Base-by-base conservation (phyloP, 2,888 invertebrate genomes). In the Prosapia bicincta region DNA sequence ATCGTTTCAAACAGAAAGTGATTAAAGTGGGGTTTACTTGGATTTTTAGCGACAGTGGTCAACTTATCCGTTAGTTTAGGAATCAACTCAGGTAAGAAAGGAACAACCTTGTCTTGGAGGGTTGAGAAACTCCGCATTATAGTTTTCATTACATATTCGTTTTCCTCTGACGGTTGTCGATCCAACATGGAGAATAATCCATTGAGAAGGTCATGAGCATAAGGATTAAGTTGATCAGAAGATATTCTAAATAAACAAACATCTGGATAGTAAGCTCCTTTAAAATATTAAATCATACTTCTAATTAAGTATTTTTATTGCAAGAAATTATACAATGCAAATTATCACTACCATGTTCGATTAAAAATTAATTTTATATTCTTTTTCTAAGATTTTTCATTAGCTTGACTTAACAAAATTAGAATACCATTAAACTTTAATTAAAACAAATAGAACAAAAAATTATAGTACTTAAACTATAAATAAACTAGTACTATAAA, bases 71-170 rank as follows among this genome's bases (percentile, higher is more conserved):
- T 96, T 24, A 99, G 87, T 83, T 94, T 92, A 0, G 95, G 93
- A 78, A 98, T 85, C 1, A 96, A 89, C n/a, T 90, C 89, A 26
- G 90, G 91, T 83, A 98, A 88, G 84, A 90, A 94, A 15, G 95
- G 93, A 81, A 97, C 88, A 20, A 95, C 90, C 9, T 88, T 88
- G 32, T 93, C 94, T 84, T 97, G 94, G 20, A 98, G 86, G 24
- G 92, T 89, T 0, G 92, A 90, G 83, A 98, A 91, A 70, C 92
- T 92, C 78, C 97, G 89, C 91, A 98, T 96, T n/a, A 98, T 91
- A 1, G 97, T 97, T 88, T 97, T 98, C 97, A 99, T 99, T 7
- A 96, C 91, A 83, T 99, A 99, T 85, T 99, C 98, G 85, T 99
- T 99, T 86, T 99, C 98, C 80, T 92, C 90, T 0, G 95, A 94